Evolutionary conservation across 2,797 vertebrate species (phyloP), one percentile per base, ranked within the genome.

Genomic region (Cirrhinus mrigala): DNA sequence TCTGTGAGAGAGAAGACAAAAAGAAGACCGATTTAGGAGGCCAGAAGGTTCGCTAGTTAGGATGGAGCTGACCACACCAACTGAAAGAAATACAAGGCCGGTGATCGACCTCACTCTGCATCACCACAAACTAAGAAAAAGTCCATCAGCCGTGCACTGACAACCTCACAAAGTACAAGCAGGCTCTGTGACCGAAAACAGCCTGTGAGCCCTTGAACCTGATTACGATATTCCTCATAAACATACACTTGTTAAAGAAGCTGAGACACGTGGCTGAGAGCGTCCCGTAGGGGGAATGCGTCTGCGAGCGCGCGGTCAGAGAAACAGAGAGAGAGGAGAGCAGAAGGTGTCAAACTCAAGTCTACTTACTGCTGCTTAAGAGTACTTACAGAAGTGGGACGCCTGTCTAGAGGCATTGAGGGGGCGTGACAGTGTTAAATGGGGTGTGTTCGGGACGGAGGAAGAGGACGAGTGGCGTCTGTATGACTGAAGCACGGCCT

Each of bases 401-500:
- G 86, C 89, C 93, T 92, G 92, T 94, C 93, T 96, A 95, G 92
- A 93, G 93, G 91, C 92, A 93, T 89, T 90, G 93, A 71, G 91
- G 93, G 94, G 92, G 93, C 91, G 93, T 93, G 91, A 94, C 94
- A 92, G 94, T 93, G 94, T 93, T 93, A 93, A 94, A 88, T 90
- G 92, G 88, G 94, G 92, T 91, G 94, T 92, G 92, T 92, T 89
- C 87, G 87, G 84, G 93, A 91, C 92, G 85, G 91, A 93, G 91
- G 89, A 91, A 90, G 88, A 90, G 90, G 85, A 90, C 91, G 90
- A 91, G 91, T 95, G 94, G 91, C 95, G 92, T 93, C 94, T 95
- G 94, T 95, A 90, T 94, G 93, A 95, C 89, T 95, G 95, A 92
- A 95, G 94, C 94, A 96, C 94, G 90, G 95, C 94, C 95, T 95